Percentiles rank a stretch among this genome's conserved stretches.
phyloP scores from a whole-genome alignment of 2,797 vertebrate genomes.

The Bryconaethiops microstoma region DNA sequence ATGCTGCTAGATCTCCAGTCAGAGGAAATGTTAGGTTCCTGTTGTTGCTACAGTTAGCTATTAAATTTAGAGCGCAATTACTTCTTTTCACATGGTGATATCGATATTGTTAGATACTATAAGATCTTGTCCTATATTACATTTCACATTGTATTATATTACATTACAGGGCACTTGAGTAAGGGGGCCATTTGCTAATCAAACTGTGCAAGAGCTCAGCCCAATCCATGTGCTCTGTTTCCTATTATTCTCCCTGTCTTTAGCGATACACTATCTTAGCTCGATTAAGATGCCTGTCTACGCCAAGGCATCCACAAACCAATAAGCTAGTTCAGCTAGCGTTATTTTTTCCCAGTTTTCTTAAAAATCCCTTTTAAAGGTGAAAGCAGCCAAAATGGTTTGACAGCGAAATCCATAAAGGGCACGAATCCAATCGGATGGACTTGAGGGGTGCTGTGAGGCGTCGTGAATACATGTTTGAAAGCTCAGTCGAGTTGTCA shows the following conservation, averaged over 20 bases:
- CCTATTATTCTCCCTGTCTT: constrained; percentile 35
- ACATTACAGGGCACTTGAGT: too few species aligned
- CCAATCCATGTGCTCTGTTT: constrained; percentile 18
- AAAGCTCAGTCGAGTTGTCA: constrained; percentile 32
- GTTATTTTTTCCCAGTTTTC: constrained; percentile 15
- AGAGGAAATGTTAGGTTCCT: too few species aligned
- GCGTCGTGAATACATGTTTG: constrained; percentile 1
- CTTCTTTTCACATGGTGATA: too few species aligned
- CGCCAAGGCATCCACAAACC: constrained; percentile 50
- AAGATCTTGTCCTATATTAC: too few species aligned
- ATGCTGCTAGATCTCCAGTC: too few species aligned
- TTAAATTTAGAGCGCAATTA: too few species aligned
- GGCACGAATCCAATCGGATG: constrained; percentile 40
- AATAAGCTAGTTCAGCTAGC: constrained; percentile 61
- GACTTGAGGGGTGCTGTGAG: background rate
- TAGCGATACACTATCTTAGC: background rate
- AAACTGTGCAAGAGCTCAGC: background rate
- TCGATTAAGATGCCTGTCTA: constrained; percentile 49
- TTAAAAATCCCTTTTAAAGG: background rate
- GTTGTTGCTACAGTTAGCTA: too few species aligned
- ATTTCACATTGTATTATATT: too few species aligned
- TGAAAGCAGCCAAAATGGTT: constrained; percentile 25
- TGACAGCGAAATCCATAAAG: background rate
- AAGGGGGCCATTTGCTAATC: too few species aligned
- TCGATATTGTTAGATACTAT: too few species aligned